These are phyloP conservation scores for Crambe crambe DNA, from an alignment of 37 sponge, comb jelly and placozoan species.

Conservation along the genomic window DNA sequence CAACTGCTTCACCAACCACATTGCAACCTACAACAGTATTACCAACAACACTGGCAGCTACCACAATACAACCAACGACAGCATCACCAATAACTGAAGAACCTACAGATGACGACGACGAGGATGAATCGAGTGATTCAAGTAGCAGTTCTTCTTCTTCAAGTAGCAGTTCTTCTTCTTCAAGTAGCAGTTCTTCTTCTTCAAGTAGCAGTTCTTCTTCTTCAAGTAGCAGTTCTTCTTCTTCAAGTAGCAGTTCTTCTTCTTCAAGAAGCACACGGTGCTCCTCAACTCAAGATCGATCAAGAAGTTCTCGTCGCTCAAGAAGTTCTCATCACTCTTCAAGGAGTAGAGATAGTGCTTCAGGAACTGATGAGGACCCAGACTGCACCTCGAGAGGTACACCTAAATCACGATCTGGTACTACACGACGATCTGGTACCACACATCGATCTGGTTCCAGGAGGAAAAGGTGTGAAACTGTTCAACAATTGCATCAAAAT, in stretches of 20 bases:
- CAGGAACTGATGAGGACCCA: not conserved
- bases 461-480: conserved; percentile 4
- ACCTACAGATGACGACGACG: not conserved
- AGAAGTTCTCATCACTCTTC: not conserved
- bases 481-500: not conserved
- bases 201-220: too few species aligned
- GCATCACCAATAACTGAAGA: not conserved
- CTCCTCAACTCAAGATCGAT: not conserved
- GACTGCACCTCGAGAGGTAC: not conserved
- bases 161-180: not conserved
- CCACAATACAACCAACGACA: not conserved
- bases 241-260: too few species aligned
- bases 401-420: not conserved
- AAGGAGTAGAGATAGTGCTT: not conserved
- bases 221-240: too few species aligned
- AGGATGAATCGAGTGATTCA: not conserved
- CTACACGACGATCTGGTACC: too few species aligned
- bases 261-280: too few species aligned
- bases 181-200: not conserved
- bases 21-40: not conserved
- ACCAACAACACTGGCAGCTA: not conserved
- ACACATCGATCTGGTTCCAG: too few species aligned
- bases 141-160: not conserved
- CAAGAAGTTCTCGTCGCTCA: not conserved
- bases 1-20: not conserved